phyloP scores from a whole-genome alignment of 2,797 vertebrate genomes.

The Choloepus didactylus region DNA sequence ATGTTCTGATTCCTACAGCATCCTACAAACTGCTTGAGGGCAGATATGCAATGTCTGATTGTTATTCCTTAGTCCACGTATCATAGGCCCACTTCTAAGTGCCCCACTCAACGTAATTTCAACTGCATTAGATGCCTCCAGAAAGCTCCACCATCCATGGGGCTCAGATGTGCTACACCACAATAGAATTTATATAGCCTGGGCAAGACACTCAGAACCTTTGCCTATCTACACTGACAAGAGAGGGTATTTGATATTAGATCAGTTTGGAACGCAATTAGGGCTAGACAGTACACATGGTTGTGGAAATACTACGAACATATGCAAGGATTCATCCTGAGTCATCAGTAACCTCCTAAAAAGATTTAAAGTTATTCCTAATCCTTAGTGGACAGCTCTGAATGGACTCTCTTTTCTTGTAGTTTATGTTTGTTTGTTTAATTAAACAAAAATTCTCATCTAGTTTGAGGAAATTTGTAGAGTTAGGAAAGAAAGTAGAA shows the following conservation, averaged over 20 bases:
- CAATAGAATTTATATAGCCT: not conserved
- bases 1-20: not conserved
- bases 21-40: not conserved
- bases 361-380: constrained; percentile 18
- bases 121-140: not conserved
- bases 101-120: not conserved
- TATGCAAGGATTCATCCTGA: constrained; percentile 5
- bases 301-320: not conserved
- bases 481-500: not conserved
- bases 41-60: not conserved
- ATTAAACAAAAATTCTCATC: not conserved
- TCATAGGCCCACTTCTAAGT: not conserved
- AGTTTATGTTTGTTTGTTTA: not conserved
- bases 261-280: not conserved
- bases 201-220: not conserved
- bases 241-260: not conserved
- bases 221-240: not conserved
- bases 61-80: not conserved
- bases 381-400: not conserved
- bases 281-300: not conserved
- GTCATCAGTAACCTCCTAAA: not conserved
- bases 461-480: constrained; percentile 14
- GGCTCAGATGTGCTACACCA: not conserved
- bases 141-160: not conserved
- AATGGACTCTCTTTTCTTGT: not conserved